A percentile compares a stretch with the other conserved stretches of the same genome.
Conservation (phyloP, 2,797 vertebrate genomes). For the Gallirallus australis region DNA sequence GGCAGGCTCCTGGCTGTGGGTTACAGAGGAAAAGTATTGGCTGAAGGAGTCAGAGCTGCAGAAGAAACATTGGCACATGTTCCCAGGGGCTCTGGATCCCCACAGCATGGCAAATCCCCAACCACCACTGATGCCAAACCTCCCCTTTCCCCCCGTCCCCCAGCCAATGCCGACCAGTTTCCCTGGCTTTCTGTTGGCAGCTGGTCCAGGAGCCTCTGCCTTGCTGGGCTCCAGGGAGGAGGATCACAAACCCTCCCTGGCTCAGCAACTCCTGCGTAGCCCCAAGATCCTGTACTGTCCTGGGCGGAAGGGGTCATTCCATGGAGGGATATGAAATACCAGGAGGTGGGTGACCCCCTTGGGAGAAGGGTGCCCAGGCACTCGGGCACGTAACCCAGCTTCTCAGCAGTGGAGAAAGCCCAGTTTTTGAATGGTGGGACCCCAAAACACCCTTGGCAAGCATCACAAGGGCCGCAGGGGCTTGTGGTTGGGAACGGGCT, state of each 20-base stretch:
- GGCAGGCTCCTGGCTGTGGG: not conserved
- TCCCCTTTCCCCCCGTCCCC: not conserved
- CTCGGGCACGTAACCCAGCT: rapidly evolving
- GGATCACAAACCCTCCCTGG: too few relatives aligned
- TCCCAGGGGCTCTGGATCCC: not conserved
- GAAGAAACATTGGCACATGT: not conserved
- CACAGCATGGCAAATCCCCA: not conserved
- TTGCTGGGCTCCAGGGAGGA: not conserved
- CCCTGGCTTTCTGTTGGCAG: not conserved
- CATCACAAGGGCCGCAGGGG: rapidly evolving
- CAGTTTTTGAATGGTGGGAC: rapidly evolving
- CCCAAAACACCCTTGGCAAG: not conserved
- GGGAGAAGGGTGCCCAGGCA: not conserved
- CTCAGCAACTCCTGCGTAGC: not conserved
- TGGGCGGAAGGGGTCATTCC: too few relatives aligned
- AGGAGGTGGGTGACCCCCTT: not conserved
- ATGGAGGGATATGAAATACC: not conserved
- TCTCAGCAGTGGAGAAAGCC: not conserved
- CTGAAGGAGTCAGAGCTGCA: not conserved
- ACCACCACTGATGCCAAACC: not conserved
- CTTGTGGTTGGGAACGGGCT: not conserved
- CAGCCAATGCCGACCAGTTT: rapidly evolving
- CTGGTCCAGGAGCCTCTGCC: rapidly evolving
- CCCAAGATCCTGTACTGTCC: not conserved
- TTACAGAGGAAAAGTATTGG: not conserved